Base-by-base conservation (phyloP, 2,797 vertebrate genomes). In the Paedocypris micromegethes region DNA sequence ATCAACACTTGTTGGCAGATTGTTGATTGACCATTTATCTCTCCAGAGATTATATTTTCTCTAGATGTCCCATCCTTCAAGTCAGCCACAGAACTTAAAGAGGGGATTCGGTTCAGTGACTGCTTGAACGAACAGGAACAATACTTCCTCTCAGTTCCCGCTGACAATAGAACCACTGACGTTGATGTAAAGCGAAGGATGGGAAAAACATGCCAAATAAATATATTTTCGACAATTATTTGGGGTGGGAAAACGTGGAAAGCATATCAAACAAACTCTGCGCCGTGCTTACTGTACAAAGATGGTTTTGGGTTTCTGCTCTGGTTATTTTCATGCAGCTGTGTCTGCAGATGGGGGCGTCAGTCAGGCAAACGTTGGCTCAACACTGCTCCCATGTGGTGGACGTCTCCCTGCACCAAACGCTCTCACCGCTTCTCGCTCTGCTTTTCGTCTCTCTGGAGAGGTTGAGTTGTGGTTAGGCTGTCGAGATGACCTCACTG, bases 351-450 rank as follows among this genome's bases (percentile, higher is more conserved):
- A 62, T n/a, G 60, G 54, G 68, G 56, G 53, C 2, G 38, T 39
- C 9, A 3, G 47, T 47, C 7, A 43, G 39, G 57, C 48, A 41
- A 6, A 66, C 46, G 6, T 66, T 86, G 82, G 90, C 88, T 89
- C 86, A 90, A 90, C 79, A 88, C 83, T 86, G 83, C 86, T 88
- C 83, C 88, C 90, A 79, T 87, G 89, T 86, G 90, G 78, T 60
- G 3, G 3, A 23, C 0, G 23, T 1, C 0, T 64, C 7, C 40
- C 74, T 66, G 62, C 58, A 56, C 5, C 37, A 7, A 0, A 1
- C 0, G 62, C 6, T 66, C 48, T 39, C 7, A 38, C 2, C 3
- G 41, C 40, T 58, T 9, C 5, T 23, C 23, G 23, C 23, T n/a
- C 48, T 9, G 59, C 9, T 49, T 39, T 42, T 39, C 43, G 8